Percentiles rank a stretch among this genome's conserved stretches.
phyloP scores from a whole-genome alignment of 2,797 vertebrate species.

The Peromyscus nudipes region DNA sequence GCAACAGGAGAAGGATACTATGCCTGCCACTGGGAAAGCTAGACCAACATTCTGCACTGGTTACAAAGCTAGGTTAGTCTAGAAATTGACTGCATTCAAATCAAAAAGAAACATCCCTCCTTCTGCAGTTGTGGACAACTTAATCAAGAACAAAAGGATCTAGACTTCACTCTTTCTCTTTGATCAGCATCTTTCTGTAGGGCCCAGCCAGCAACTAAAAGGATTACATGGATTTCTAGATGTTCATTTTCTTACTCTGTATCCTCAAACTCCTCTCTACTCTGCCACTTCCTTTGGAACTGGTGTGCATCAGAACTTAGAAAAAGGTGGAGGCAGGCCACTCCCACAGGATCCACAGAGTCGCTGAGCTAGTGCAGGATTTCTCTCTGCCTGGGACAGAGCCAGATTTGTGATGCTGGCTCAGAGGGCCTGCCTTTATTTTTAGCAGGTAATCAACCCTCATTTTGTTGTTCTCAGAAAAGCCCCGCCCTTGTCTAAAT shows the following conservation, averaged over 20 bases:
- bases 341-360: neutral
- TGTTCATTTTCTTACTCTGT: neutral
- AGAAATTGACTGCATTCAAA: neutral
- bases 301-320: neutral
- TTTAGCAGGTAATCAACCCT: slow-evolving; percentile 25
- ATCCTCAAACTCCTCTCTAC: neutral
- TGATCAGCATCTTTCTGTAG: neutral
- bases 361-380: neutral
- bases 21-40: neutral
- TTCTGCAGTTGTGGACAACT: neutral
- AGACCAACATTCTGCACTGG: neutral
- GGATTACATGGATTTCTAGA: neutral
- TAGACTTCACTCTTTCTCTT: neutral
- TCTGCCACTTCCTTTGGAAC: neutral
- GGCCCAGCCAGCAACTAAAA: neutral
- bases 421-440: slow-evolving; percentile 61
- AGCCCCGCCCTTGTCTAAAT: slow-evolving; percentile 52
- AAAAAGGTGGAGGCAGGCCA: neutral
- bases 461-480: slow-evolving; percentile 14
- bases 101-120: neutral
- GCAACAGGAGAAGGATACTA: neutral
- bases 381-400: neutral
- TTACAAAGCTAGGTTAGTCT: neutral
- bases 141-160: neutral
- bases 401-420: slow-evolving; percentile 47